Evolutionary conservation across 53 echinoderm and acorn worm genomes (phyloP), one percentile per base, ranked within the genome.

Genomic region (Apostichopus leukothele): DNA sequence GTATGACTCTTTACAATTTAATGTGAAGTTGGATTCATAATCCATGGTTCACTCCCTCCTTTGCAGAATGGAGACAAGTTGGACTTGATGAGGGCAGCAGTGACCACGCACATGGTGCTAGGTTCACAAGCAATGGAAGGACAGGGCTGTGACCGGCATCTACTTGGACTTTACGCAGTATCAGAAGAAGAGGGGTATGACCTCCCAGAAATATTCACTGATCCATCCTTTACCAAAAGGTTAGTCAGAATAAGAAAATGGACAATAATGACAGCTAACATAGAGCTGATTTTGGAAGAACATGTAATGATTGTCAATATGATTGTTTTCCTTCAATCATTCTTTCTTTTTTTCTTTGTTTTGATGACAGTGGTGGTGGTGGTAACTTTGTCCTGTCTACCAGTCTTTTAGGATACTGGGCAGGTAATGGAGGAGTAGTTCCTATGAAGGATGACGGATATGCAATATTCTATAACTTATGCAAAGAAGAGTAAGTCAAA

Each of bases 381-480:
- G 97, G 97, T 10, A 94, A 95, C 74, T 97, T 92, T 88, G 68
- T 77, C 7, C 85, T 97, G 13, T 97, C 97, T 7, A 97, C 97
- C 86, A 97, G 95, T 89, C 89, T 94, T 23, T 78, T 92, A 10
- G 97, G 97, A 10, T 97, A 97, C 83, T 85, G 83, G 74, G 59
- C 63, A 7, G 85, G 91, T 2, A 86, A 86, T 55, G 97, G 97
- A 13, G 90, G 86, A 50, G 92, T 95, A 16, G 91, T 89, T 25
- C 93, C 97, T 9, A 96, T 96, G 97, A 75, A 75, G 7, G 51
- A 90, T 6, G 92, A 96, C 67, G 97, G 97, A 87, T 96, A 96
- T 60, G 94, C 90, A 60, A 51, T 90, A 10, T 95, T 93, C 88
- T 97, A 97, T 51, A 88, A 89, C 76, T 90, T 96, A 22, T 60